phyloP scores from a whole-genome alignment of 2,888 invertebrate species.

The Cryptops parisi region DNA sequence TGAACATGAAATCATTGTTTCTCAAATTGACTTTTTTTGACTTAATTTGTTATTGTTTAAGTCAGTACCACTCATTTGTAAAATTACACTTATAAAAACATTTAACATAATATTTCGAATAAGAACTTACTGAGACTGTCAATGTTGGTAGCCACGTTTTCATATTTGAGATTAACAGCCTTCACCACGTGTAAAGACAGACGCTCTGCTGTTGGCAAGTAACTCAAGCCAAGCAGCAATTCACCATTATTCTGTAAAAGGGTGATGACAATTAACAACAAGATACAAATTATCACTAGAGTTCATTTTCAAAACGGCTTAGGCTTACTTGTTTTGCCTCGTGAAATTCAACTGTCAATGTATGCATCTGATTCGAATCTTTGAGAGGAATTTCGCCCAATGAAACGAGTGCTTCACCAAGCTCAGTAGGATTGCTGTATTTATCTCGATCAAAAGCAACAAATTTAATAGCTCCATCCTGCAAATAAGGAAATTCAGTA shows the following conservation, averaged over 20 bases:
- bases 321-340: background rate
- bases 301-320: background rate
- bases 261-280: background rate
- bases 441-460: constrained; percentile 5
- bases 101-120: background rate
- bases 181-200: background rate
- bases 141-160: constrained; percentile 1
- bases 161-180: constrained; percentile 9
- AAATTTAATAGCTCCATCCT: constrained; percentile 7
- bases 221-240: constrained; percentile 3
- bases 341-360: constrained; percentile 3
- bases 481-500: no score
- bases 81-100: background rate
- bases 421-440: constrained; percentile 3
- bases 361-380: background rate
- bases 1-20: no score
- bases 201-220: constrained; percentile 5
- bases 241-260: constrained; percentile 9
- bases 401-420: background rate
- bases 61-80: no score
- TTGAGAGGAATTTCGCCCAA: background rate
- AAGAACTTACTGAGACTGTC: constrained; percentile 7
- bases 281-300: background rate
- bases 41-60: no score
- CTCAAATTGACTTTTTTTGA: no score